phyloP scores from a whole-genome alignment of 2,113 vertebrate species.

The Spilogale gracilis region DNA sequence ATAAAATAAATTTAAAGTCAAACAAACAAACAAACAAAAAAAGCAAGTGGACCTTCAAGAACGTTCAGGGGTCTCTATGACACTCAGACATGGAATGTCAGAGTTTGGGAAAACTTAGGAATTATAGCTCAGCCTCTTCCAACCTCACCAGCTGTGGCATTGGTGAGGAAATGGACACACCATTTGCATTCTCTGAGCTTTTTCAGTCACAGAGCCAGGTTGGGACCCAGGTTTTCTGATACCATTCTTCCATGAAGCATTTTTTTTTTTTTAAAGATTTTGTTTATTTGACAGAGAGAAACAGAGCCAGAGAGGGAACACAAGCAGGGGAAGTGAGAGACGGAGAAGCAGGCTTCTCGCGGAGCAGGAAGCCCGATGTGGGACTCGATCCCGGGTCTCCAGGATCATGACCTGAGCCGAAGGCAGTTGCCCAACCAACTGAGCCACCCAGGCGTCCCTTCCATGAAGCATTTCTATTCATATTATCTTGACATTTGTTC shows the following conservation, averaged over 20 bases:
- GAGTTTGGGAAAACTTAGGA: conserved; percentile 8
- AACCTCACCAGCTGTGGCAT: not conserved
- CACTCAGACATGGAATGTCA: not conserved
- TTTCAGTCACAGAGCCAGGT: not conserved
- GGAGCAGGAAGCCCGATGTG: too few relatives aligned
- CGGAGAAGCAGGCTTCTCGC: too few relatives aligned
- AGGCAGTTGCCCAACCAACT: too few relatives aligned
- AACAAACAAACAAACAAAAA: not conserved
- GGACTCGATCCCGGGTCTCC: too few relatives aligned
- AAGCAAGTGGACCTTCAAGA: not conserved
- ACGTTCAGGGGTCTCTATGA: not conserved
- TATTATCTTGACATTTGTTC: not conserved
- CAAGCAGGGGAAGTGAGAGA: too few relatives aligned
- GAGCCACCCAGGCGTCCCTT: too few relatives aligned
- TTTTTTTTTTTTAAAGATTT: too few relatives aligned
- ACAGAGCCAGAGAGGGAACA: too few relatives aligned
- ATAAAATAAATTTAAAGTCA: too few relatives aligned
- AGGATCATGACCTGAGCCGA: too few relatives aligned
- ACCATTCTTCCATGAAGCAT: not conserved
- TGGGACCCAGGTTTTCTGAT: not conserved
- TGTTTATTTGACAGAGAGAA: too few relatives aligned
- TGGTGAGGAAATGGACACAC: not conserved
- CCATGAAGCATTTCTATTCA: not conserved
- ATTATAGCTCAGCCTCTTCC: not conserved
- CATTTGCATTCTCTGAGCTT: not conserved